Evolutionary conservation across 2,888 invertebrate species (phyloP).

Genomic region (Parnassius orleans): DNA sequence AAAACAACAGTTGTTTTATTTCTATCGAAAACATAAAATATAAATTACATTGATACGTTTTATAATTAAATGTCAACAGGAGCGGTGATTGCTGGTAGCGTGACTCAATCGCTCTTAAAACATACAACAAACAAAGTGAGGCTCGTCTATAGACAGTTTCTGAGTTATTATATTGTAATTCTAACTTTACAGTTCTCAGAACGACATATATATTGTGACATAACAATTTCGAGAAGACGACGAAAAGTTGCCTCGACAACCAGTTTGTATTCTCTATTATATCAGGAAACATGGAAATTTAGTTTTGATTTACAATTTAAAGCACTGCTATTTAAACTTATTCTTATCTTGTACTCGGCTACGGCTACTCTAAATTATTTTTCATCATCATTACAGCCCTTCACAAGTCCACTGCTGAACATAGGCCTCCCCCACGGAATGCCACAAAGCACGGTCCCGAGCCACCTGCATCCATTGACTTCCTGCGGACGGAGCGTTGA

Average conservation of each 20-base stretch:
- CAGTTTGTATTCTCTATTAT: constrained; percentile 2
- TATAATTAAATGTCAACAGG: constrained; percentile 24
- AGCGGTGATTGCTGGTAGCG: constrained; percentile 17
- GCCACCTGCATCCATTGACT: no score
- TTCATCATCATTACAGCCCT: no score
- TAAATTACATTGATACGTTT: background rate
- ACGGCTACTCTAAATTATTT: no score
- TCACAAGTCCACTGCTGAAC: no score
- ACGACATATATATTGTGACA: constrained; percentile 9
- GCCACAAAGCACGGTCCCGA: no score
- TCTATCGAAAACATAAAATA: no score
- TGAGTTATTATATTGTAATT: constrained; percentile 25
- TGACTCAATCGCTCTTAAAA: constrained; percentile 24
- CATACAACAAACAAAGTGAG: constrained; percentile 15
- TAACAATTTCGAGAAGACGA: constrained; percentile 12
- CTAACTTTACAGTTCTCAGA: constrained; percentile 13
- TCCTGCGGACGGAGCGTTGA: no score
- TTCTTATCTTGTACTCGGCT: no score
- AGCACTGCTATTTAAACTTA: constrained; percentile 13
- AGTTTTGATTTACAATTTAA: constrained; percentile 24
- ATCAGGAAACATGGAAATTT: constrained; percentile 10
- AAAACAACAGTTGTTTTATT: no score
- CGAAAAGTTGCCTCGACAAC: constrained; percentile 1
- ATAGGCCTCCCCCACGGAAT: no score
- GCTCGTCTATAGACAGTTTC: constrained; percentile 2